These are phyloP conservation scores for Cheirogaleus medius DNA, from an alignment of 2,113 vertebrate genomes.

Conservation along the genomic window DNA sequence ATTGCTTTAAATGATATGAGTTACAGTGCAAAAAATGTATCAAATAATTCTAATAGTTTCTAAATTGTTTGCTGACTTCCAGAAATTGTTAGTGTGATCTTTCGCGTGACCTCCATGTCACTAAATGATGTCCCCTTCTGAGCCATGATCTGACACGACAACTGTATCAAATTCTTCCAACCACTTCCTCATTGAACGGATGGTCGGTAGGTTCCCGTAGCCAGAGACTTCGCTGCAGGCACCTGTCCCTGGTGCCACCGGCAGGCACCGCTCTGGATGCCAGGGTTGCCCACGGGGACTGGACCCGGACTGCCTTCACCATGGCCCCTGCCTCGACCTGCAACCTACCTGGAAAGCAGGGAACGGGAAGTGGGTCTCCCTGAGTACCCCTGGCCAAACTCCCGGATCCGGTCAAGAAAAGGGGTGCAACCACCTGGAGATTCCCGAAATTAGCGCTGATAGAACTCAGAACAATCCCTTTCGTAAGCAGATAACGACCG, in stretches of 20 bases:
- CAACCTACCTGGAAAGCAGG: not conserved
- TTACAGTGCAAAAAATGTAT: not conserved
- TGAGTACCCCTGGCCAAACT: not conserved
- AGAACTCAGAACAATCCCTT: not conserved
- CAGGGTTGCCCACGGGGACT: not conserved
- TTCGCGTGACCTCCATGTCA: not conserved
- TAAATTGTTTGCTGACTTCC: not conserved
- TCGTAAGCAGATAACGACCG: not conserved
- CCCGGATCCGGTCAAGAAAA: not conserved
- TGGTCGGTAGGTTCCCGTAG: not conserved
- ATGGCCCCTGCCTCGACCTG: rapidly evolving
- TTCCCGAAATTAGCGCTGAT: not conserved
- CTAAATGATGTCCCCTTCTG: not conserved
- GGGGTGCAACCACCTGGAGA: not conserved
- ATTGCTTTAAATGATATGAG: not conserved
- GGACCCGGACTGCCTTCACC: not conserved
- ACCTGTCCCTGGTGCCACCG: not conserved
- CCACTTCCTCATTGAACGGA: not conserved
- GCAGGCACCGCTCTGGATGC: not conserved
- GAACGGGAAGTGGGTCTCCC: not conserved
- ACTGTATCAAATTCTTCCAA: not conserved
- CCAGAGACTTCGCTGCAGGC: not conserved
- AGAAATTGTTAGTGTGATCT: not conserved
- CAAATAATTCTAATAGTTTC: not conserved
- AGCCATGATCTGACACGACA: not conserved